Conservation (phyloP, 2,888 invertebrate species). For the Prostheceraeus crozeri region DNA sequence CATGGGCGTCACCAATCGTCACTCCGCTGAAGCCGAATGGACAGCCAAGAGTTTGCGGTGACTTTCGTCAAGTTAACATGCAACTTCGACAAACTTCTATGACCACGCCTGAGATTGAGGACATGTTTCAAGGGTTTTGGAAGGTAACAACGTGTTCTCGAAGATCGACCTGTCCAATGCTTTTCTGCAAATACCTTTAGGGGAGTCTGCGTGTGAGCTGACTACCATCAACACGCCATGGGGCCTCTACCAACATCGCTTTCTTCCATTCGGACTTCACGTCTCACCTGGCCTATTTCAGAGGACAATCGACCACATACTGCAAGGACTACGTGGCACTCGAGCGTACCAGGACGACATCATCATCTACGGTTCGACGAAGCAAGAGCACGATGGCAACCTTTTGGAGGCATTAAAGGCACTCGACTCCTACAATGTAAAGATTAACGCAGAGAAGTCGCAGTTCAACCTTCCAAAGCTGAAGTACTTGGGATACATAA, state of each 20-base stretch:
- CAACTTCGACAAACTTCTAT: conserved; percentile 6
- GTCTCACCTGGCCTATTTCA: conserved; percentile 4
- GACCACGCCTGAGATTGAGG: conserved; percentile 21
- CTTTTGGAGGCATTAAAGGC: neutral
- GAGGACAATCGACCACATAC: neutral
- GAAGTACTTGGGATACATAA: neutral
- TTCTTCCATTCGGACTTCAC: too few species aligned
- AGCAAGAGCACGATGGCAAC: conserved; percentile 6
- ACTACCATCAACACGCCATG: neutral
- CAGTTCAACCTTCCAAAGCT: neutral
- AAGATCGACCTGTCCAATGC: conserved; percentile 12
- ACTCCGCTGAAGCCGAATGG: conserved; percentile 2
- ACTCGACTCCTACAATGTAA: conserved; percentile 11
- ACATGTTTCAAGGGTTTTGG: conserved; percentile 16
- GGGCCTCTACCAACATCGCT: too few species aligned
- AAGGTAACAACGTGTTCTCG: neutral
- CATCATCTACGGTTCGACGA: neutral
- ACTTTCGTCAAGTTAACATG: neutral
- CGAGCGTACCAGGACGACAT: conserved; percentile 11
- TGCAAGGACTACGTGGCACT: conserved; percentile 15
- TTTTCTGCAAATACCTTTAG: neutral
- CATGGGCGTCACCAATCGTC: conserved; percentile 6
- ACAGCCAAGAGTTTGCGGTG: conserved; percentile 13
- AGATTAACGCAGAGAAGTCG: conserved; percentile 1
- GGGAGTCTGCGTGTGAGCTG: neutral